Conservation (phyloP, 1,140 invertebrate species). For the Bombus pyrosoma region DNA sequence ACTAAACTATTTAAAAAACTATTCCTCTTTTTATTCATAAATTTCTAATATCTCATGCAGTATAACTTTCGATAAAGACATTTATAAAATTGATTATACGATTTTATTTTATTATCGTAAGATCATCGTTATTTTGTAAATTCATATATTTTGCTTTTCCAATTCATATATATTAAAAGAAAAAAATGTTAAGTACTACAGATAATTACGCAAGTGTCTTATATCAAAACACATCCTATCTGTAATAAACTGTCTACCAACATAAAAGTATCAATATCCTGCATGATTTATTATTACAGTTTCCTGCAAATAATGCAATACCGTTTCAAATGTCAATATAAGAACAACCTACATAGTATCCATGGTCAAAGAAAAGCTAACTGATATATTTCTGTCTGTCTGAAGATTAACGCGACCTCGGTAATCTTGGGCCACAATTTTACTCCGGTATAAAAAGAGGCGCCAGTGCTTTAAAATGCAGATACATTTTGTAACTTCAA, state of each 20-base stretch:
- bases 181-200: neutral
- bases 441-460: conserved; percentile 48
- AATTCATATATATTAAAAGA: neutral
- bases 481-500: conserved; percentile 5
- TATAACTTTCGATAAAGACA: neutral
- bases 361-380: conserved; percentile 14
- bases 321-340: conserved; percentile 15
- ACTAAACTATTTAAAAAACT: neutral
- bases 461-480: conserved; percentile 8
- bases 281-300: neutral
- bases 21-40: too few relatives aligned
- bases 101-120: neutral
- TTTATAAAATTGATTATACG: neutral
- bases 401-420: conserved; percentile 55
- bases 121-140: neutral
- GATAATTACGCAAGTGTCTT: neutral
- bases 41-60: neutral
- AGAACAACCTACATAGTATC: neutral
- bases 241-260: neutral
- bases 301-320: conserved; percentile 38
- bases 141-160: neutral
- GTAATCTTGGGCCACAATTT: conserved; percentile 59
- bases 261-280: neutral
- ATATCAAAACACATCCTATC: conserved; percentile 23
- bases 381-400: conserved; percentile 19